phyloP scores from a whole-genome alignment of 2,888 invertebrate genomes.

The Hecatera dysodea region DNA sequence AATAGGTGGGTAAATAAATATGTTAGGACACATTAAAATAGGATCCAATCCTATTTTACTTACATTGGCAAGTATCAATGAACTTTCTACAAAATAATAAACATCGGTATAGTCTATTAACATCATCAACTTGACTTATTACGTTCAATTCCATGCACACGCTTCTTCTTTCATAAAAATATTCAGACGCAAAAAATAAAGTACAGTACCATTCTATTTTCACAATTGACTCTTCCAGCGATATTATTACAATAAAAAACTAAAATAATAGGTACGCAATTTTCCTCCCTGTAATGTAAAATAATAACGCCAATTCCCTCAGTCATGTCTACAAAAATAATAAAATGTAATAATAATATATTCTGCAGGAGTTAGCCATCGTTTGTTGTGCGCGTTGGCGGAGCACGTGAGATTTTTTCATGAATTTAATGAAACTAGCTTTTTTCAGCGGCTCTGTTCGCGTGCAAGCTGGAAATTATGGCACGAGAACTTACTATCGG shows the following conservation, averaged over 20 bases:
- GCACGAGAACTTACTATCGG: neutral
- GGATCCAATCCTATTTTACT: too few species aligned
- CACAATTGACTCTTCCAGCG: slow-evolving; percentile 25
- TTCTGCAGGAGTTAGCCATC: slow-evolving; percentile 45
- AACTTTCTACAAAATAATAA: too few species aligned
- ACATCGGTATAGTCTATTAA: neutral
- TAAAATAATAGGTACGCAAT: slow-evolving; percentile 39
- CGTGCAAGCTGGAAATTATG: neutral
- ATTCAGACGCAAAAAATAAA: neutral
- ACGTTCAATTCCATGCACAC: neutral
- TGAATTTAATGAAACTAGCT: slow-evolving; percentile 50
- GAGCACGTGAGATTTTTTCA: slow-evolving; percentile 60
- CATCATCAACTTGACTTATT: neutral
- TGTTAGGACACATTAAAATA: too few species aligned
- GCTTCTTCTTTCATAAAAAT: neutral
- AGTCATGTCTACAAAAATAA: slow-evolving; percentile 37
- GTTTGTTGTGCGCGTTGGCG: slow-evolving; percentile 39
- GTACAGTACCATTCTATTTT: neutral
- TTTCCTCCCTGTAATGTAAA: slow-evolving; percentile 27
- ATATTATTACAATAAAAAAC: slow-evolving; percentile 29
- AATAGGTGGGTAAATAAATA: too few species aligned
- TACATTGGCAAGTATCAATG: too few species aligned
- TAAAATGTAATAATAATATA: slow-evolving; percentile 48
- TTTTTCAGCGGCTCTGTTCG: neutral
- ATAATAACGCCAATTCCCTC: slow-evolving; percentile 37